Conservation (phyloP, 2,797 vertebrate genomes). For the Hypotaenidia philippensis region DNA sequence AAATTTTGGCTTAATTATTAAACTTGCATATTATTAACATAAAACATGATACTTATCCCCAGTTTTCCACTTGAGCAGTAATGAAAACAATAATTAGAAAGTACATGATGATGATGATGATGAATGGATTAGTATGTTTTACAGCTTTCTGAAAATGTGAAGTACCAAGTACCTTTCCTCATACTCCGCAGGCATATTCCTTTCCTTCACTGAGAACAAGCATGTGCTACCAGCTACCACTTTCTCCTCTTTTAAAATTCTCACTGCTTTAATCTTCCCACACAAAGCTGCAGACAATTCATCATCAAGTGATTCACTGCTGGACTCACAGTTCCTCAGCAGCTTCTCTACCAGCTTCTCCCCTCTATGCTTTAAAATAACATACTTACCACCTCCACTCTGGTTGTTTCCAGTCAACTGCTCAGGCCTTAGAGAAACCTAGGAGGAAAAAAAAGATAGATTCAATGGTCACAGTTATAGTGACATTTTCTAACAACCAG, state of each 20-base stretch:
- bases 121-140: neutral
- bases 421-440: neutral
- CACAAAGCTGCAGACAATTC: conserved; percentile 39
- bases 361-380: neutral
- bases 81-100: neutral
- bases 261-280: conserved; percentile 41
- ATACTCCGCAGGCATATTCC: neutral
- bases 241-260: neutral
- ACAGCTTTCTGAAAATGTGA: neutral
- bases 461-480: neutral
- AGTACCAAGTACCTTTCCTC: neutral
- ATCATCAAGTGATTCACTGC: conserved; percentile 6
- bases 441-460: neutral
- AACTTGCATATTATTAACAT: neutral
- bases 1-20: neutral
- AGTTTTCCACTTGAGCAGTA: neutral
- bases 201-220: neutral
- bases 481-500: neutral
- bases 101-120: neutral
- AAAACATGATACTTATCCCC: neutral
- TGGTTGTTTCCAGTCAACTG: neutral
- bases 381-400: conserved; percentile 21
- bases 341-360: conserved; percentile 10
- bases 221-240: neutral
- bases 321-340: neutral